Base-by-base conservation (phyloP, 2,113 vertebrate species). In the Sturnus vulgaris region DNA sequence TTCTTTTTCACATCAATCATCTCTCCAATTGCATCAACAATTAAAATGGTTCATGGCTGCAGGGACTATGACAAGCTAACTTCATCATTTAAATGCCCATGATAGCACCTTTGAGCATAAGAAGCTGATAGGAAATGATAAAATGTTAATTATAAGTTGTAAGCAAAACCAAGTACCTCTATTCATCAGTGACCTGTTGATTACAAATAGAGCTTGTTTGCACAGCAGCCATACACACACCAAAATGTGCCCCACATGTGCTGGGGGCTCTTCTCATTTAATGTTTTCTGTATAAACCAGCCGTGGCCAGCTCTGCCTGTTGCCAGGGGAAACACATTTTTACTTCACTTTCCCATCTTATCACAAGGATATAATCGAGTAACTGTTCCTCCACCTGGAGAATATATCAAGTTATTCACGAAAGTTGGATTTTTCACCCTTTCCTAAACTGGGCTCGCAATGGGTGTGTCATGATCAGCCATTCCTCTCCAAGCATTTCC, bases 91-190 rank as follows among this genome's bases (percentile, higher is more conserved):
- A 95, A 86, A 91, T 83, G 81, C 56, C 85, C 47, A 6, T 44
- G 76, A 81, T 49, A 87, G 77, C 52, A 92, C 88, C 92, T 91
- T 39, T 39, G 88, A 91, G 76, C 77, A 25, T 39, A 68, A 66
- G 57, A 77, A 91, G 73, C 57, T 88, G 89, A 92, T 94, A 78
- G 88, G 77, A 94, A 94, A 96, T 78, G 71, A 94, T 96, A 96
- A 96, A 94, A 87, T 71, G 85, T 96, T 97, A 97, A 98, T 97
- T 97, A 89, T 89, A 86, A 95, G 17, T 56, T 97, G 86, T 91
- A 97, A 90, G 84, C 78, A 88, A 79, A 91, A 90, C 60, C 16
- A 82, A 94, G 91, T 66, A 37, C 69, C 37, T 56, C 93, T 86
- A 73, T 76, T 82, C 63, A 91, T 94, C 95, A 88, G 80, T 80